Base-by-base conservation (phyloP, 2,113 vertebrate genomes). In the Capreolus pygargus region DNA sequence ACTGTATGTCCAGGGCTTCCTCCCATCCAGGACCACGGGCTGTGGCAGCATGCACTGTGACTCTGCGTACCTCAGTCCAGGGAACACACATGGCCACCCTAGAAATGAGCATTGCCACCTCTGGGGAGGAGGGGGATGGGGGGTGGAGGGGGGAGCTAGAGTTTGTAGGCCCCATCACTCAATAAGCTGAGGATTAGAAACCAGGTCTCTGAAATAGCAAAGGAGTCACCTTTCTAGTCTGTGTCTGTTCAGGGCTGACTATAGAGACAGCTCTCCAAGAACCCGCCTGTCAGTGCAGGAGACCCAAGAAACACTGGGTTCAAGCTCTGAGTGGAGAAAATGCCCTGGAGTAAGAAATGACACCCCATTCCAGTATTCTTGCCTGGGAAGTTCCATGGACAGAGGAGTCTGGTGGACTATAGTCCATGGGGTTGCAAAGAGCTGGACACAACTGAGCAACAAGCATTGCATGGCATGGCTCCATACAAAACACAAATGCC, bases 151-250 rank as follows among this genome's bases (percentile, higher is more conserved):
- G n/a, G 21, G 11, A 39, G 70, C 28, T 23, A n/a, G 12, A 43
- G 25, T 54, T 25, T 7, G 30, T 61, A 27, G 30, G 45, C 30
- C 47, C 58, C 74, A 7, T 11, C 25, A 7, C 19, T 39, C 43
- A 15, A 1, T 1, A 23, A 4, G 45, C 4, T 0, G 0, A 7
- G 83, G 55, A 21, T 16, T 2, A 11, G 36, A 47, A 74, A 47
- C 57, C 54, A 33, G 39, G 30, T n/a, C 82, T 88, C 15, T 8
- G 64, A 50, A 50, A 36, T 30, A 6, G 86, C 67, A 36, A 12
- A 19, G 14, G 23, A 43, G 55, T 27, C 11, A 14, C 15, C 43
- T 45, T 52, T 50, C 76, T 47, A 9, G 54, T 2, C 25, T 60
- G 50, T 11, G 45, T 8, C 50, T 33, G 21, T n/a, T 28, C 0